Evolutionary conservation across 2,797 vertebrate species (phyloP).

Genomic region (Anisognathus igniventris): DNA sequence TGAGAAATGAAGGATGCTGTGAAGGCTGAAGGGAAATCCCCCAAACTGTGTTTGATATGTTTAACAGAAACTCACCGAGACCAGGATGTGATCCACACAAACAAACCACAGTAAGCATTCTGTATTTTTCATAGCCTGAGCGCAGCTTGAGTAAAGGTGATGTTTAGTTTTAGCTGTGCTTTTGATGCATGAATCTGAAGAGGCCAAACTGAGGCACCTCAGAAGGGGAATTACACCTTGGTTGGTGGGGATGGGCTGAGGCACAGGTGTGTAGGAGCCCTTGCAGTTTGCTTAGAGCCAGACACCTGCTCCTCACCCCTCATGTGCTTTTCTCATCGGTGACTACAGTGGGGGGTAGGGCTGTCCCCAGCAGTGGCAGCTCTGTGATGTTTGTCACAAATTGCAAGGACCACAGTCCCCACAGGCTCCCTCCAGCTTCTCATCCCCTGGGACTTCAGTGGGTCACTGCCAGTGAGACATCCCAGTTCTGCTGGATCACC

Average conservation of each 20-base stretch:
- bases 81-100: not conserved
- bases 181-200: not conserved
- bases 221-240: not conserved
- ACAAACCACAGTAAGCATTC: not conserved
- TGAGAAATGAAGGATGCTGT: not conserved
- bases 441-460: not conserved
- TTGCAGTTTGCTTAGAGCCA: not conserved
- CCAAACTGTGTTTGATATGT: not conserved
- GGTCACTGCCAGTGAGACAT: not conserved
- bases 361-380: not conserved
- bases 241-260: not conserved
- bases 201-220: not conserved
- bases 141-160: not conserved
- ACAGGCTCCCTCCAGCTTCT: not conserved
- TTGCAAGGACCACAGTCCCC: not conserved
- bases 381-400: not conserved
- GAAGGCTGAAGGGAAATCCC: not conserved
- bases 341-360: accelerated
- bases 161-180: not conserved
- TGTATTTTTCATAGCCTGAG: not conserved
- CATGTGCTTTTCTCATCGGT: accelerated
- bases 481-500: not conserved
- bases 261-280: accelerated
- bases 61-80: not conserved
- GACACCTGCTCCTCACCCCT: accelerated